Base-by-base conservation (phyloP, 1,140 invertebrate genomes). In the Cyclina sinensis region DNA sequence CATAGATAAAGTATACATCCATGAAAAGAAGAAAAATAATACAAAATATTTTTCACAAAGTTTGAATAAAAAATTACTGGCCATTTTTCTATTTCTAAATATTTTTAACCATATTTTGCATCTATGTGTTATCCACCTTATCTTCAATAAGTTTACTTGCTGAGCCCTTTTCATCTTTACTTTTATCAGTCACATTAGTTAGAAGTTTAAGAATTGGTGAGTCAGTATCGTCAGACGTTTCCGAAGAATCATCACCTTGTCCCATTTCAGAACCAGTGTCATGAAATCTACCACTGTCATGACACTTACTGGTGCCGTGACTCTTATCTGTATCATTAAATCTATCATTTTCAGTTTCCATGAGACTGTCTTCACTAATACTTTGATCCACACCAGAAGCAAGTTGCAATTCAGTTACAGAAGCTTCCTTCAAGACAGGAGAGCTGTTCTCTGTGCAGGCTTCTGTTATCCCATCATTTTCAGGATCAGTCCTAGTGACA, bases 11-110 rank as follows among this genome's bases (percentile, higher is more conserved):
- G 37, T 9, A 18, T 24, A 73, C 39, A 35, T 24, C 73, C 73
- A 46, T 76, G 73, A 76, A 76, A 76, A 76, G 73, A 76, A 76
- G 73, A 76, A 65, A 12, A 57, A n/a, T n/a, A 18, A n/a, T n/a
- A n/a, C 18, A 57, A 9, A 27, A n/a, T 21, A 57, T 18, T 9
- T 57, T 9, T 57, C 16, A n/a, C 21, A 18, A 57, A 27, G 4
- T 57, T 21, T 57, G 5, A n/a, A 27, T 57, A 9, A 57, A 9
- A 18, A 18, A 9, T 57, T 9, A 57, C 54, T 57, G 24, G 18
- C 54, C 54, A 21, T 18, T n/a, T 21, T 57, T 57, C 16, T 57
- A 5, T 57, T 4, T 9, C 5, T 57, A 5, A n/a, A n/a, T 21
- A 57, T 57, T 24, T 57, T 24, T 9, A 9, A 18, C 21, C 54